Base-by-base conservation (phyloP, 2,113 vertebrate genomes). In the Trogon melanurus region DNA sequence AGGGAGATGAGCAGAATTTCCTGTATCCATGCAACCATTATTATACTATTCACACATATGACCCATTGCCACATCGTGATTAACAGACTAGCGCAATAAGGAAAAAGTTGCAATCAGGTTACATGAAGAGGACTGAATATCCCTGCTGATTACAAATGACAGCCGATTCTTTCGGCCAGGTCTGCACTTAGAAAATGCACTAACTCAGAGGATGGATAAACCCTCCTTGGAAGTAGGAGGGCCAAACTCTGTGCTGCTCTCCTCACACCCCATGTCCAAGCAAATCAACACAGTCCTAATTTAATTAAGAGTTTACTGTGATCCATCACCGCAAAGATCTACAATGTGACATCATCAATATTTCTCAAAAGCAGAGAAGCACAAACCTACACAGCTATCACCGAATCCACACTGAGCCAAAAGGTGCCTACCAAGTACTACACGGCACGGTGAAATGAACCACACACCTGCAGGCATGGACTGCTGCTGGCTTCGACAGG, bases 21-120 rank as follows among this genome's bases (percentile, higher is more conserved):
- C 82, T 91, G 95, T 97, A 95, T 95, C 96, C 93, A 84, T 16
- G 96, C 94, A 92, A 96, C 94, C 96, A 81, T 91, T 95, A 91
- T 95, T 78, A 95, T 36, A 84, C 88, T 91, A 95, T 95, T 96
- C 95, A 95, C 88, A 88, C 8, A 3, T 58, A 78, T 61, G 61
- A 34, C 79, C 67, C 93, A 84, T 23, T 79, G 93, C 69, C 76
- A 81, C 94, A 45, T n/a, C 9, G 19, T 86, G 65, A 96, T 97
- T 96, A 97, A 89, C 84, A 85, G 94, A 61, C 76, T 32, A 69
- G 81, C 0, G 4, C 85, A 94, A 96, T 94, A 89, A 95, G 56
- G 87, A 41, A 82, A 92, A 89, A 89, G 93, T 91, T 96, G 96
- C 93, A 96, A 96, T 97, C 95, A 95, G 85, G 87, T 96, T 91